Percentiles rank a stretch among this genome's conserved stretches.
These are phyloP conservation scores for Hyposoter didymator DNA, from an alignment of 2,888 invertebrate genomes.

Conservation along the genomic window DNA sequence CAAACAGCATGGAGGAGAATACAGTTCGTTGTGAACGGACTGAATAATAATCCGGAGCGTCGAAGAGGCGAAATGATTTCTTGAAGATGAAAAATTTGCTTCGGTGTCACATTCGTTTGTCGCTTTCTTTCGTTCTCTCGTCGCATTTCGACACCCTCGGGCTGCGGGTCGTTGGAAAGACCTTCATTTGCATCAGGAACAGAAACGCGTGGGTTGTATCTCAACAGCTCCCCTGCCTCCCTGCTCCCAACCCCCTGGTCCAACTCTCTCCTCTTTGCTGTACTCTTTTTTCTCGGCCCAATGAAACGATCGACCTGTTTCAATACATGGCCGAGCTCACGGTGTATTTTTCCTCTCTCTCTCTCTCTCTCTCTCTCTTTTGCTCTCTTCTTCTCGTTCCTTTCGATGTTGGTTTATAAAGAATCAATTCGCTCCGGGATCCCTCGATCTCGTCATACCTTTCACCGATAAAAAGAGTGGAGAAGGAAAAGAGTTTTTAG, in stretches of 20 bases:
- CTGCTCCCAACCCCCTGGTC: neutral
- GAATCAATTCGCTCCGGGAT: constrained; percentile 70
- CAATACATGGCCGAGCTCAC: constrained; percentile 41
- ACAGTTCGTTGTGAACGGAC: neutral
- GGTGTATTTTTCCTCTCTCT: constrained; percentile 30
- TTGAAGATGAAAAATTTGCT: constrained; percentile 13
- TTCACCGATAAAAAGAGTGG: constrained; percentile 32
- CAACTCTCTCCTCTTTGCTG: neutral
- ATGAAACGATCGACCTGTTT: constrained; percentile 59
- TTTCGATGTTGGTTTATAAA: constrained; percentile 67
- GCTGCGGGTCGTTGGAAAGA: constrained; percentile 45
- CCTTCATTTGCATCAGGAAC: constrained; percentile 66
- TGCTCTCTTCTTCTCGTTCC: constrained; percentile 8
- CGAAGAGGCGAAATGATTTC: neutral
- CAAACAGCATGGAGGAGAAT: neutral
- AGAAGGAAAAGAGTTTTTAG: neutral
- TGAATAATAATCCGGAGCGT: neutral
- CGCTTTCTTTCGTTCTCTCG: constrained; percentile 30
- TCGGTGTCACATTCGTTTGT: constrained; percentile 1
- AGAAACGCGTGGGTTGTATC: constrained; percentile 63
- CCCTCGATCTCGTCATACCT: constrained; percentile 61
- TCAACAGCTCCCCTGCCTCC: constrained; percentile 47
- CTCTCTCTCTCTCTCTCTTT: too few relatives aligned
- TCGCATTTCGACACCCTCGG: constrained; percentile 44
- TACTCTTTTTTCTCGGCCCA: constrained; percentile 31